Evolutionary conservation across 2,113 vertebrate species (phyloP).

Genomic region (Mystacornis crossleyi): DNA sequence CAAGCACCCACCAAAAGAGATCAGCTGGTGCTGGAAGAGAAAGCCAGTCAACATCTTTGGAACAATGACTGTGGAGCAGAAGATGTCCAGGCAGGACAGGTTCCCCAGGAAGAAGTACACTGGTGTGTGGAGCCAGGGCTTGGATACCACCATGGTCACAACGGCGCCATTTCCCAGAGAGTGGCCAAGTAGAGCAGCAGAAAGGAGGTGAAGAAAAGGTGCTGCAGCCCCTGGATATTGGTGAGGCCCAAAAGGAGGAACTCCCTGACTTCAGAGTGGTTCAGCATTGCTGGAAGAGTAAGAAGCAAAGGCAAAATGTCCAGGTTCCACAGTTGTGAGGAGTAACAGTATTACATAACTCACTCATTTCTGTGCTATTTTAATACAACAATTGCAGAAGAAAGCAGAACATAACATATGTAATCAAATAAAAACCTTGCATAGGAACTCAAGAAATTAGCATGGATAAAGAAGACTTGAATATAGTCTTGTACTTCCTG

Average conservation of each 20-base stretch:
- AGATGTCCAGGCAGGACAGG: constrained; percentile 38
- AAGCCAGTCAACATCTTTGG: constrained; percentile 38
- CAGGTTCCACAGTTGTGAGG: background rate
- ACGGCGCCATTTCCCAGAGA: constrained; percentile 24
- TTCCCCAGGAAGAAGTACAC: constrained; percentile 65
- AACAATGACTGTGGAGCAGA: constrained; percentile 21
- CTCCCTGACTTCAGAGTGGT: background rate
- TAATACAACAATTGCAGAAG: background rate
- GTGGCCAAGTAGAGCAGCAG: background rate
- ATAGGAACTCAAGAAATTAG: background rate
- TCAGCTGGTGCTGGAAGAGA: background rate
- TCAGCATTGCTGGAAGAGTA: background rate
- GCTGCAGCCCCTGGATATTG: background rate
- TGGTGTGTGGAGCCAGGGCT: constrained; percentile 32
- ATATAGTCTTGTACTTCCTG: background rate
- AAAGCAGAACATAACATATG: background rate
- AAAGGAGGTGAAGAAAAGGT: background rate
- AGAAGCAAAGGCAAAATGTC: background rate
- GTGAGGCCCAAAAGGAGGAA: constrained; percentile 14
- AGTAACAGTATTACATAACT: background rate
- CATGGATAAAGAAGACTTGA: background rate
- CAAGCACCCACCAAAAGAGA: background rate
- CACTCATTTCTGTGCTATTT: background rate
- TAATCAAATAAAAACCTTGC: background rate
- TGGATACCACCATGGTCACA: background rate